A percentile compares a stretch with the other conserved stretches of the same genome.
These are phyloP conservation scores for Sinohyriopsis cumingii DNA, from an alignment of 2,888 invertebrate species.

Conservation along the genomic window DNA sequence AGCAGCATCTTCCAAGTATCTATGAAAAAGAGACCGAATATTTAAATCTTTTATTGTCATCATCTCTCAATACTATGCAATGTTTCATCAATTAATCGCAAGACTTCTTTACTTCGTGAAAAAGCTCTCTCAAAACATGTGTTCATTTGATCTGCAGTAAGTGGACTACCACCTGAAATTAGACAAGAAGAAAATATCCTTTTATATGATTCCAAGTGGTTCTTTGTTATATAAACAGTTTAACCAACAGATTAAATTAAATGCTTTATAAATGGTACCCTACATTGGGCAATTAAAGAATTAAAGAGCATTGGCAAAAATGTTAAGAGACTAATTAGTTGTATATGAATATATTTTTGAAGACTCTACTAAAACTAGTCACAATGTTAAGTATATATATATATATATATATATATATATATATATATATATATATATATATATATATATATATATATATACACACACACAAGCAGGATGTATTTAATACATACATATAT, in stretches of 20 bases:
- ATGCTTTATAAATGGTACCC: neutral
- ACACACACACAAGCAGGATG: no score
- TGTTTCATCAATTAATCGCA: conserved; percentile 49
- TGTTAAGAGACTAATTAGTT: no score
- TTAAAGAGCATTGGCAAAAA: neutral
- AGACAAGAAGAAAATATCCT: neutral
- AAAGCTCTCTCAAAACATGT: conserved; percentile 55
- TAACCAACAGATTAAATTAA: neutral
- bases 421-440: no score
- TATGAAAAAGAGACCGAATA: no score
- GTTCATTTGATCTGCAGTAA: conserved; percentile 48
- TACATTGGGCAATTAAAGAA: neutral
- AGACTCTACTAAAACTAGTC: no score
- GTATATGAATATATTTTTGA: no score
- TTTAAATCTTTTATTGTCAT: no score
- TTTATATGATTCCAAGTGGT: neutral
- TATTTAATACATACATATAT: no score
- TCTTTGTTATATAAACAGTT: neutral
- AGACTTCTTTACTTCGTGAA: conserved; percentile 42
- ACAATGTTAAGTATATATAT: no score
- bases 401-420: no score
- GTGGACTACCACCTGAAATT: conserved; percentile 54
- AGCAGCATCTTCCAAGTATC: no score
- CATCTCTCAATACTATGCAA: conserved; percentile 51
- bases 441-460: no score